Percentiles rank a stretch among this genome's conserved stretches.
Conservation (phyloP, 2,888 invertebrate genomes). For the Buathra laborator region DNA sequence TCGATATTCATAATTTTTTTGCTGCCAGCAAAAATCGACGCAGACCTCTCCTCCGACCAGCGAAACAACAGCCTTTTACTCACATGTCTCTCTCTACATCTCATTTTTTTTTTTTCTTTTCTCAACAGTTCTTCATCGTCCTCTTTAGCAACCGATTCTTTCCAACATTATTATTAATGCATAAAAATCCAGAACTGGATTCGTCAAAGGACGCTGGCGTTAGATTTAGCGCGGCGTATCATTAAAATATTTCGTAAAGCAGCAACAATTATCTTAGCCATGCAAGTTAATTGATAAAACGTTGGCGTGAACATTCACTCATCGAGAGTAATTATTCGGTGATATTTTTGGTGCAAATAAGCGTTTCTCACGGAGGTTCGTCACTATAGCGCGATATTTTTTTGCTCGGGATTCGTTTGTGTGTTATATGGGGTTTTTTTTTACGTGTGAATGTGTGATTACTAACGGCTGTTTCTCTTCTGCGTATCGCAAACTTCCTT, state of each 20-base stretch:
- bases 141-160: not conserved
- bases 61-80: constrained; percentile 28
- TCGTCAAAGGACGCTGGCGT: constrained; percentile 56
- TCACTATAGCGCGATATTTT: constrained; percentile 20
- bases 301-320: not conserved
- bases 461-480: not conserved
- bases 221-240: constrained; percentile 30
- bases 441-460: not conserved
- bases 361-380: constrained; percentile 24
- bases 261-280: constrained; percentile 60
- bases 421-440: not conserved
- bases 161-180: constrained; percentile 10
- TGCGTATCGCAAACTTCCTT: constrained; percentile 54
- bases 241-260: constrained; percentile 32
- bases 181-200: constrained; percentile 55
- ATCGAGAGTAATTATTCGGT: not conserved
- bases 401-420: not conserved
- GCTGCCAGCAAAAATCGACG: constrained; percentile 70
- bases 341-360: constrained; percentile 41
- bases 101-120: too few species aligned
- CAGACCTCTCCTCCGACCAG: not conserved
- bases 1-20: constrained; percentile 73
- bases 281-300: constrained; percentile 54
- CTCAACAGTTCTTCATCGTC: not conserved
- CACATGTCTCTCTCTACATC: not conserved